These are phyloP conservation scores for Nothoprocta pentlandii DNA, from an alignment of 2,113 vertebrate species.

Conservation along the genomic window DNA sequence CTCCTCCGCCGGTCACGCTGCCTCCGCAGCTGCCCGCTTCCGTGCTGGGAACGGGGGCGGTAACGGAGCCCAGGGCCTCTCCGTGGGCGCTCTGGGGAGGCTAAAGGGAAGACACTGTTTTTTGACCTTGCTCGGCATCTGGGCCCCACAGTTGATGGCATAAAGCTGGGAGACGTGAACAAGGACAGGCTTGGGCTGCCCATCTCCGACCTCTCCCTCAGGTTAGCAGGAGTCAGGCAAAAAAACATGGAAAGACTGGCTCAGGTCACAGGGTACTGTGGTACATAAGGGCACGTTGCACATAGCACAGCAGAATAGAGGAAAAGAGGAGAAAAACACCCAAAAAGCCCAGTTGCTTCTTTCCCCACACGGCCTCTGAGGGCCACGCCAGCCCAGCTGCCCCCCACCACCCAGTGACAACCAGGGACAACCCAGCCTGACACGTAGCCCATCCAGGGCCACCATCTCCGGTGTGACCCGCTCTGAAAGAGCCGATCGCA, in stretches of 20 bases:
- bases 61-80: not conserved
- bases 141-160: accelerated
- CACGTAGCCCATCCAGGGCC: not conserved
- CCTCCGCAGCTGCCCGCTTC: not conserved
- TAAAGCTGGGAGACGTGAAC: not conserved
- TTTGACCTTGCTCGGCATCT: accelerated
- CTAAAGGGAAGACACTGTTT: not conserved
- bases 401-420: not conserved
- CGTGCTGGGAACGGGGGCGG: not conserved
- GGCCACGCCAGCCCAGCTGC: not conserved
- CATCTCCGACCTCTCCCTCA: not conserved
- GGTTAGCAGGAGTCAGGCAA: not conserved
- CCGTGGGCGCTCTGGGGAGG: accelerated
- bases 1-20: not conserved
- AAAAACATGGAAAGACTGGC: not conserved
- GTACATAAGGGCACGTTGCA: accelerated
- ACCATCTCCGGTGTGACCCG: not conserved
- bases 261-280: not conserved
- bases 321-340: not conserved
- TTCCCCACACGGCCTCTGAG: not conserved
- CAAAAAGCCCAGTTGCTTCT: not conserved
- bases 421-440: not conserved
- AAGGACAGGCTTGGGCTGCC: not conserved
- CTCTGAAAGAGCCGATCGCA: conserved; percentile 59
- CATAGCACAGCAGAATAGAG: accelerated